phyloP scores from a whole-genome alignment of 2,888 invertebrate genomes.

The Poecilobothrus nobilitatus region DNA sequence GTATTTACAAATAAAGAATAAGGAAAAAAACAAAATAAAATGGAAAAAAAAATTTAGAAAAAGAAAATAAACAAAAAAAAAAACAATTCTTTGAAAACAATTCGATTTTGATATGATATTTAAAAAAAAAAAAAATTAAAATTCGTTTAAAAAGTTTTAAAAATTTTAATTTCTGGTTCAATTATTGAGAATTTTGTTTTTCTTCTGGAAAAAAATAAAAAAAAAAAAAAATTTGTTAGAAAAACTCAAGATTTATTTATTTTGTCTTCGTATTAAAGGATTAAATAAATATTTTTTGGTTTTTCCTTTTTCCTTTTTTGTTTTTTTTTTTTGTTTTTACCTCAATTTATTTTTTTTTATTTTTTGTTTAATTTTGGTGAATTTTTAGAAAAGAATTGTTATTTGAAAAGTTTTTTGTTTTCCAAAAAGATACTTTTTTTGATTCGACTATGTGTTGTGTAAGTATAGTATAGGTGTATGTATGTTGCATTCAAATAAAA shows the following conservation, averaged over 20 bases:
- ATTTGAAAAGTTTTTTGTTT: not conserved
- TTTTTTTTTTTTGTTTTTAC: not conserved
- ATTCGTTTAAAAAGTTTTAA: slow-evolving; percentile 2
- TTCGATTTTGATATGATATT: no score
- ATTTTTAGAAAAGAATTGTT: not conserved
- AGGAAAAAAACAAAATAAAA: no score
- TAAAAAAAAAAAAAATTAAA: no score
- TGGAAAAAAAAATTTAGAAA: no score
- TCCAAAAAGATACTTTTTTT: no score
- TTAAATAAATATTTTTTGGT: not conserved
- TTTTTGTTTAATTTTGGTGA: not conserved
- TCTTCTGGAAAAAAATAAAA: not conserved
- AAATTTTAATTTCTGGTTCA: slow-evolving; percentile 3
- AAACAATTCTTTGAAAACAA: no score
- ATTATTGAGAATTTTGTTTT: not conserved
- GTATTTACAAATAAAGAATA: no score
- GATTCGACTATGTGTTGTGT: no score
- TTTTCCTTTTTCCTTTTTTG: not conserved
- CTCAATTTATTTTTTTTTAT: not conserved
- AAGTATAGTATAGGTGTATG: no score
- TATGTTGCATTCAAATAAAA: no score
- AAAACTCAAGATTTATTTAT: not conserved
- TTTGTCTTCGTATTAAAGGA: not conserved
- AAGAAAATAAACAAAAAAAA: no score
- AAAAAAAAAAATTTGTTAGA: not conserved